A percentile compares a stretch with the other conserved stretches of the same genome.
phyloP scores from a whole-genome alignment of 2,797 vertebrate genomes.

The Micropoecilia bifurca region DNA sequence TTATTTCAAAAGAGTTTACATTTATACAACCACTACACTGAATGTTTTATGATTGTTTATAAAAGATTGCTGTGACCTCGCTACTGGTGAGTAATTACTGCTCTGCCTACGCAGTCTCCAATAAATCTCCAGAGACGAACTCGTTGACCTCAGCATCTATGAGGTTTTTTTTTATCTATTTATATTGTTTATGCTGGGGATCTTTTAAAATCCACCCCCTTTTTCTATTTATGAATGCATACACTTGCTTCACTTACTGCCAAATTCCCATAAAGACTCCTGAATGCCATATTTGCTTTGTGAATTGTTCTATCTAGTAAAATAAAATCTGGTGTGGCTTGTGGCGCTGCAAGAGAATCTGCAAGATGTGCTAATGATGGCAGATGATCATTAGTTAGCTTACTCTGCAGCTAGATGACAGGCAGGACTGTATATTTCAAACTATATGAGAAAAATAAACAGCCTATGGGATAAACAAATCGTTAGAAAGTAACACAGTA shows the following conservation, averaged over 20 bases:
- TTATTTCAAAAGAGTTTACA: background rate
- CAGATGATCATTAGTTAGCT: background rate
- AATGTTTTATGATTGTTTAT: constrained; percentile 43
- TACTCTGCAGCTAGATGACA: background rate
- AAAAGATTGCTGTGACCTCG: constrained; percentile 24
- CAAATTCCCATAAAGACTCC: background rate
- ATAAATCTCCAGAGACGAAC: constrained; percentile 19
- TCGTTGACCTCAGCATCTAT: background rate
- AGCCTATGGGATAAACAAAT: background rate
- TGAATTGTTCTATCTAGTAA: background rate
- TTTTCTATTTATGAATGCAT: background rate
- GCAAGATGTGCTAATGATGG: background rate
- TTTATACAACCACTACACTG: constrained; percentile 28
- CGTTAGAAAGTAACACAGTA: background rate
- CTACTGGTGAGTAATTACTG: constrained; percentile 18
- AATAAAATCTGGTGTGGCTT: background rate
- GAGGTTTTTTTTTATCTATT: background rate
- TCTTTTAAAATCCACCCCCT: background rate
- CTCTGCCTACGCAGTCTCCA: background rate
- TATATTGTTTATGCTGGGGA: background rate
- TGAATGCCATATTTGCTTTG: background rate
- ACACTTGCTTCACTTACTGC: background rate
- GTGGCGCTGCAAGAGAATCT: background rate
- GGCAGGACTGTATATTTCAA: background rate
- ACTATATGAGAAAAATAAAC: background rate